These are phyloP conservation scores for Hippopotamus amphibius DNA, from an alignment of 2,113 vertebrate genomes.

Conservation along the genomic window DNA sequence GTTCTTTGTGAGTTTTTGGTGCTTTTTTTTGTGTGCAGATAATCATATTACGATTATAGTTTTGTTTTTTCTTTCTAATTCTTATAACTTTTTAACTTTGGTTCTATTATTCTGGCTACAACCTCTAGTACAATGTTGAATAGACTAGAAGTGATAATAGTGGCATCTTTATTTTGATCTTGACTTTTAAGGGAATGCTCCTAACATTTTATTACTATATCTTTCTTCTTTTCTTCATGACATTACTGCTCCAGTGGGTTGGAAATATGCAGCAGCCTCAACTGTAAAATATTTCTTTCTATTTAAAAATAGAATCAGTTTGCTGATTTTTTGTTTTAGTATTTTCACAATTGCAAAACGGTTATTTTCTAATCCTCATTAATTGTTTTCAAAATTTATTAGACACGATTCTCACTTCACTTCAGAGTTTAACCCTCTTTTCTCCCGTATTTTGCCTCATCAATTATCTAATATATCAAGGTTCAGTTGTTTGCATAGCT, in stretches of 20 bases:
- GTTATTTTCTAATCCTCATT: background rate
- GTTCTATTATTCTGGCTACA: background rate
- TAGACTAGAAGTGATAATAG: background rate
- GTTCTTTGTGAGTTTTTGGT: background rate
- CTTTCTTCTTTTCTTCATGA: background rate
- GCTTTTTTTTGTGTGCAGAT: background rate
- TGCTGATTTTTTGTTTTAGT: background rate
- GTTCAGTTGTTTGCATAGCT: background rate
- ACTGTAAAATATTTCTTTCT: background rate
- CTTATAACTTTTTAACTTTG: background rate
- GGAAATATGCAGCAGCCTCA: background rate
- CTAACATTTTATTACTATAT: background rate
- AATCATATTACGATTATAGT: background rate
- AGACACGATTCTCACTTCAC: background rate
- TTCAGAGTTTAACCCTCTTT: background rate
- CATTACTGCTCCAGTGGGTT: background rate
- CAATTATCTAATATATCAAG: background rate
- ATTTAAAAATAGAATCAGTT: background rate
- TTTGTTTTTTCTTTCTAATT: conserved; percentile 13
- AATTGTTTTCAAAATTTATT: background rate
- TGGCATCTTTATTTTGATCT: background rate
- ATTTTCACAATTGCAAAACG: background rate
- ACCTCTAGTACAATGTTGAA: background rate
- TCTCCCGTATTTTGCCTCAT: background rate
- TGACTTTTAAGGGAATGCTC: background rate